These are phyloP conservation scores for Aphelocoma coerulescens DNA, from an alignment of 2,113 vertebrate species.

Conservation along the genomic window DNA sequence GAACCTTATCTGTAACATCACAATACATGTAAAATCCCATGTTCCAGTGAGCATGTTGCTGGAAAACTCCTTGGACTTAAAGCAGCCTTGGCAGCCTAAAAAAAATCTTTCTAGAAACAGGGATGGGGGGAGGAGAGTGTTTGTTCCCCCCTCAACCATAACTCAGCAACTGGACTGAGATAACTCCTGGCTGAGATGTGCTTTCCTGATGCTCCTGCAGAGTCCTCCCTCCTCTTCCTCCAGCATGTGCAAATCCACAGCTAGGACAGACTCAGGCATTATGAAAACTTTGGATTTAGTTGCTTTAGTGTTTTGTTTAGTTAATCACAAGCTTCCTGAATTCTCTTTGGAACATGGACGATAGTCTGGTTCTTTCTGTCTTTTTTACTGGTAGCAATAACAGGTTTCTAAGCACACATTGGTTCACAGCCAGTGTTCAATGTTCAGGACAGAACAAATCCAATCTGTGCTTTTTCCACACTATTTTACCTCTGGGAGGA, in stretches of 20 bases:
- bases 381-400: neutral
- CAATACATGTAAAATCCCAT: neutral
- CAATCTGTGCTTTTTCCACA: neutral
- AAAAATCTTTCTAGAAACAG: neutral
- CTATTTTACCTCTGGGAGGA: neutral
- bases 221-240: neutral
- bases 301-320: neutral
- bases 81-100: neutral
- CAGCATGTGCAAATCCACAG: neutral
- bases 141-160: neutral
- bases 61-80: neutral
- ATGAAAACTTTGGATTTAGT: neutral
- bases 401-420: neutral
- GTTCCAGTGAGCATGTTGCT: neutral
- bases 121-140: neutral
- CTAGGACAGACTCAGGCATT: neutral
- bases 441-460: neutral
- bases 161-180: neutral
- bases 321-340: neutral
- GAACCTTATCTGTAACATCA: neutral
- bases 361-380: neutral
- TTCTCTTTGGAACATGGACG: neutral
- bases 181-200: neutral
- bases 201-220: neutral
- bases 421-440: neutral